These are phyloP conservation scores for Rhopalosiphum maidis DNA, from an alignment of 1,140 invertebrate genomes.

Conservation along the genomic window DNA sequence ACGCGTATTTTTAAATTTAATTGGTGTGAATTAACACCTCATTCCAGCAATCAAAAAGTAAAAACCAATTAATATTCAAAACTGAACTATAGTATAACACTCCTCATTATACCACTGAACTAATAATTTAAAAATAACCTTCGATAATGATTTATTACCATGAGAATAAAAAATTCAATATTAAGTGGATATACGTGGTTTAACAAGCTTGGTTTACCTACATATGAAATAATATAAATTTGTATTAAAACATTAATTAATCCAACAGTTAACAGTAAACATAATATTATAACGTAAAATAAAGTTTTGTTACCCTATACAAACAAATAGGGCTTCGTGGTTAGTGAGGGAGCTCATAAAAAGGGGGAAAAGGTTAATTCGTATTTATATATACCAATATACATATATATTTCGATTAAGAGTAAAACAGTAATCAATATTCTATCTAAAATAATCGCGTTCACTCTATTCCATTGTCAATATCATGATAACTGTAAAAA, in stretches of 20 bases:
- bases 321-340: not conserved
- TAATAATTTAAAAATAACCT: not conserved
- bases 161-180: not conserved
- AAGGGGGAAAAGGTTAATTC: not conserved
- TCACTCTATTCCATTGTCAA: not conserved
- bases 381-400: not conserved
- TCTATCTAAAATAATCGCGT: not conserved
- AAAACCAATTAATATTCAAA: constrained; percentile 28
- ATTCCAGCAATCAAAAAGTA: not conserved
- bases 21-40: not conserved
- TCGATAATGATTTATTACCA: constrained; percentile 1
- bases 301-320: not conserved
- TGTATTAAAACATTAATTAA: not conserved
- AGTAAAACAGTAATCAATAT: not conserved
- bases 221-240: not conserved
- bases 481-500: not conserved
- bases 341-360: not conserved
- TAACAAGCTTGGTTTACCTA: not conserved
- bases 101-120: constrained; percentile 19
- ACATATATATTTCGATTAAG: not conserved
- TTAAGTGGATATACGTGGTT: not conserved
- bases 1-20: constrained; percentile 13
- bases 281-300: not conserved
- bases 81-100: not conserved
- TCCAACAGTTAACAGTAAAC: not conserved